Evolutionary conservation across 2,113 vertebrate genomes (phyloP).

Genomic region (Litocranius walleri): DNA sequence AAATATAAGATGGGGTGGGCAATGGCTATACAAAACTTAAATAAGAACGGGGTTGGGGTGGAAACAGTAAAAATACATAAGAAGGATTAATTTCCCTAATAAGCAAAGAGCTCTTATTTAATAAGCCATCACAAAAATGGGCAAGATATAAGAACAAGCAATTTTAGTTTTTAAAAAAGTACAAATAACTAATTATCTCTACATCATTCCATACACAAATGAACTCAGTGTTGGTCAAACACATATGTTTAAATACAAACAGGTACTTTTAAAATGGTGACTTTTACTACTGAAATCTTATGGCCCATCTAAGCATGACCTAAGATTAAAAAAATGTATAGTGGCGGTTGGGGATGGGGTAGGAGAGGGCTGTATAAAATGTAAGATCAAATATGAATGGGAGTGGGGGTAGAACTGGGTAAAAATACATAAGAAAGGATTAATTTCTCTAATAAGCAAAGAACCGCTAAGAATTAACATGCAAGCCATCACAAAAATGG

Average conservation of each 20-base stretch:
- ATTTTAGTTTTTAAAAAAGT: neutral
- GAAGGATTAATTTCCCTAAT: neutral
- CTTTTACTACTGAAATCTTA: neutral
- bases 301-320: neutral
- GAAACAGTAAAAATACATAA: neutral
- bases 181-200: neutral
- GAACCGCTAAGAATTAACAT: neutral
- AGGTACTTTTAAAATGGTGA: neutral
- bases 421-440: neutral
- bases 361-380: neutral
- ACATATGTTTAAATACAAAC: neutral
- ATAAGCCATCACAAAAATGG: neutral
- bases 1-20: neutral
- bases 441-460: neutral
- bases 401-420: neutral
- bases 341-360: accelerated
- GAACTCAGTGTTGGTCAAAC: neutral
- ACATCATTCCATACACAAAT: neutral
- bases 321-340: neutral
- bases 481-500: neutral
- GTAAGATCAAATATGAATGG: neutral
- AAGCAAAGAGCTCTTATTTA: neutral
- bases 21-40: neutral
- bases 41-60: neutral
- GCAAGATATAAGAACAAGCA: neutral